Conservation (phyloP, 2,113 vertebrate genomes). For the Dendrocopos noguchii region DNA sequence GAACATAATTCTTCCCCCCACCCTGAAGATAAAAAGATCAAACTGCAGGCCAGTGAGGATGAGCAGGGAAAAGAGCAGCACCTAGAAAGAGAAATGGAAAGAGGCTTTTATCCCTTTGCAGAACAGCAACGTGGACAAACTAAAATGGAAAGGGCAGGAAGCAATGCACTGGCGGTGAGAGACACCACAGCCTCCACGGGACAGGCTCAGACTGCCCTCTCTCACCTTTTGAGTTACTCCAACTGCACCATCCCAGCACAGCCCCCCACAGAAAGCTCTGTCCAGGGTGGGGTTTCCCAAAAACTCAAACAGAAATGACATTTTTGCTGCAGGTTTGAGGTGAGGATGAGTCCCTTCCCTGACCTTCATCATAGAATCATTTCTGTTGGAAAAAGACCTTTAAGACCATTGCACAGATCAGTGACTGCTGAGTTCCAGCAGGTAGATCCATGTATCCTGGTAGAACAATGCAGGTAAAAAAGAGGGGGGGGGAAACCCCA, state of each 20-base stretch:
- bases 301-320: not conserved
- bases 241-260: fast-evolving
- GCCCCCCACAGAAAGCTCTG: not conserved
- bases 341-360: not conserved
- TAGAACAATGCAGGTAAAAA: conserved; percentile 16
- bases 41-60: not conserved
- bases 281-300: not conserved
- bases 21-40: not conserved
- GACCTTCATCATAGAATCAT: not conserved
- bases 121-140: not conserved
- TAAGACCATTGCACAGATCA: too few relatives aligned
- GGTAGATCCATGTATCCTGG: not conserved
- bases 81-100: not conserved
- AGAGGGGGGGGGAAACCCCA: not conserved
- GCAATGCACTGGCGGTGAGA: fast-evolving
- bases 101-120: not conserved
- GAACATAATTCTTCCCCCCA: not conserved
- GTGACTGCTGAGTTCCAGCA: not conserved
- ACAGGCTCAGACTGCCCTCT: fast-evolving
- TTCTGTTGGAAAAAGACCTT: too few relatives aligned
- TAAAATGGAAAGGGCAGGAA: not conserved
- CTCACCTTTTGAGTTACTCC: not conserved
- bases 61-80: not conserved
- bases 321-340: not conserved
- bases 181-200: fast-evolving